A percentile compares a stretch with the other conserved stretches of the same genome.
Evolutionary conservation across 2,113 vertebrate genomes (phyloP).

Genomic region (Hyperopisus bebe): DNA sequence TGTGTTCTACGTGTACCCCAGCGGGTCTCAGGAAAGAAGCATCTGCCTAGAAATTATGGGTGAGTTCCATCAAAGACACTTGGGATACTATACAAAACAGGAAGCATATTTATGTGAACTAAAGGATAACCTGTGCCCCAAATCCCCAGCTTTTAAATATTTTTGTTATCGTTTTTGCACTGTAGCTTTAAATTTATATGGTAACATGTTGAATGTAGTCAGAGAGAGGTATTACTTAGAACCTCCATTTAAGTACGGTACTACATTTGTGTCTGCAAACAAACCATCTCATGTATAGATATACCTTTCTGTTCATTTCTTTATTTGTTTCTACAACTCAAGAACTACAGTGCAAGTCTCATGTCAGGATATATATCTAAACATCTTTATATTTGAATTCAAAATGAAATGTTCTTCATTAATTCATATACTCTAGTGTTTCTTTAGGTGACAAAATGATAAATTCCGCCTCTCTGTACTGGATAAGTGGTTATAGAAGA

Average conservation of each 20-base stretch:
- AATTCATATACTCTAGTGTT: background rate
- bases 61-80: constrained; percentile 36
- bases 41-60: constrained; percentile 59
- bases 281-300: background rate
- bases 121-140: background rate
- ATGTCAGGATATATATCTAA: background rate
- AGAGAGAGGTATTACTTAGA: background rate
- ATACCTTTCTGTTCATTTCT: background rate
- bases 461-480: background rate
- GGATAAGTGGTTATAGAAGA: background rate
- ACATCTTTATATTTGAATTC: background rate
- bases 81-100: background rate
- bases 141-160: background rate
- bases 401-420: background rate
- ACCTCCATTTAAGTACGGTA: background rate
- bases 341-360: background rate
- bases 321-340: background rate
- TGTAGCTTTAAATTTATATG: background rate
- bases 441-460: background rate
- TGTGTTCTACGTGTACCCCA: constrained; percentile 56
- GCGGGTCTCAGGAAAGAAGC: constrained; percentile 48
- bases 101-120: background rate
- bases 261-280: background rate
- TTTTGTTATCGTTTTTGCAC: background rate
- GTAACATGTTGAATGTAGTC: background rate